A percentile compares a stretch with the other conserved stretches of the same genome.
Evolutionary conservation across 2,888 invertebrate genomes (phyloP).

Genomic region (Microdon myrmicae): DNA sequence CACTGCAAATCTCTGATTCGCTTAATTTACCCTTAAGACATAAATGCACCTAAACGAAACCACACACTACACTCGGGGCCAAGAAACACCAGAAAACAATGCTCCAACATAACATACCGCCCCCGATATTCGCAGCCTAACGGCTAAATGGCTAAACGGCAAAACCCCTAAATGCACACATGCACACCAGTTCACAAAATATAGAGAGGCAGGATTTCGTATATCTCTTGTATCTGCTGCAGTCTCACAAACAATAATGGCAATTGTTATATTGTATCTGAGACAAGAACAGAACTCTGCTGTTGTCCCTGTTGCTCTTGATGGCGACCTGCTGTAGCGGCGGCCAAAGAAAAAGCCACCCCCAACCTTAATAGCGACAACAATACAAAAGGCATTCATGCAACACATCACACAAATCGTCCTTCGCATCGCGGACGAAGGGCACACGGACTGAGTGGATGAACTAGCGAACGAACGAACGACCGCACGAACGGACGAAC

Average conservation of each 20-base stretch:
- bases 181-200: too few relatives aligned
- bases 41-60: constrained; percentile 15
- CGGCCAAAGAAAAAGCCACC: too few relatives aligned
- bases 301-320: neutral
- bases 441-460: neutral
- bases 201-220: too few relatives aligned
- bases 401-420: too few relatives aligned
- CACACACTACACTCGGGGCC: neutral
- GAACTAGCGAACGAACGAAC: neutral
- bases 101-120: constrained; percentile 33
- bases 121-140: too few relatives aligned
- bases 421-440: too few relatives aligned
- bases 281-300: too few relatives aligned
- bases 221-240: too few relatives aligned
- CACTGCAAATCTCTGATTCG: constrained; percentile 32
- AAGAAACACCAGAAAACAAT: constrained; percentile 1
- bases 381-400: too few relatives aligned
- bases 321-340: too few relatives aligned
- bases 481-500: neutral
- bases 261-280: constrained; percentile 26
- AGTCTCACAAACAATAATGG: constrained; percentile 46
- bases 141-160: too few relatives aligned
- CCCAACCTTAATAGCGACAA: neutral
- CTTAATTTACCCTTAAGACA: constrained; percentile 15
- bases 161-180: too few relatives aligned